phyloP scores from a whole-genome alignment of 2,888 invertebrate genomes.

The Aphodius sticticus region DNA sequence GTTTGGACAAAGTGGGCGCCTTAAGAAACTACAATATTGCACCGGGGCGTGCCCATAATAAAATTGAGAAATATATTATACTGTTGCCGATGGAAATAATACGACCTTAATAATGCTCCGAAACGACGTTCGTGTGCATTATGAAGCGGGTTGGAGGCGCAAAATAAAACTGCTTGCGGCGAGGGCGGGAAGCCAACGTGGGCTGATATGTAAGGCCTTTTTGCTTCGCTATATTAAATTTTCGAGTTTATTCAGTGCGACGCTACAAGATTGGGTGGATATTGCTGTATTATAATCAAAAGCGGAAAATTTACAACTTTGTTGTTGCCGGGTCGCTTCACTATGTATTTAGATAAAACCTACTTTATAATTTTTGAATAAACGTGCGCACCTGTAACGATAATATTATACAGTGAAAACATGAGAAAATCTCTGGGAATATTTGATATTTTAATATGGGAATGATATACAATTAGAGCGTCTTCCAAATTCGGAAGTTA shows the following conservation, averaged over 20 bases:
- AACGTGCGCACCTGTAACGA: no score
- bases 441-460: no score
- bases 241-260: conserved; percentile 7
- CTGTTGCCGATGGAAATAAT: conserved; percentile 37
- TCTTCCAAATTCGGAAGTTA: no score
- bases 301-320: background rate
- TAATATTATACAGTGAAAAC: no score
- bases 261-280: background rate
- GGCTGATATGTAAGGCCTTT: background rate
- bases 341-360: background rate
- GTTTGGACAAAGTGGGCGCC: background rate
- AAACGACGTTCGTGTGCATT: conserved; percentile 17
- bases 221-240: conserved; percentile 15
- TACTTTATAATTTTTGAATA: background rate
- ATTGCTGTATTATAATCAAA: background rate
- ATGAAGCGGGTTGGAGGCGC: conserved; percentile 12
- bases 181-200: background rate
- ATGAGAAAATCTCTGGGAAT: no score
- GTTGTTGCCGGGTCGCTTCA: background rate
- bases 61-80: conserved; percentile 14
- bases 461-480: no score
- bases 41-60: conserved; percentile 8
- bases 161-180: conserved; percentile 12
- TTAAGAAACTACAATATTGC: background rate
- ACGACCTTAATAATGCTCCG: conserved; percentile 33